Percentiles rank a stretch among this genome's conserved stretches.
phyloP scores from a whole-genome alignment of 2,113 vertebrate genomes.

The Nycticorax nycticorax region DNA sequence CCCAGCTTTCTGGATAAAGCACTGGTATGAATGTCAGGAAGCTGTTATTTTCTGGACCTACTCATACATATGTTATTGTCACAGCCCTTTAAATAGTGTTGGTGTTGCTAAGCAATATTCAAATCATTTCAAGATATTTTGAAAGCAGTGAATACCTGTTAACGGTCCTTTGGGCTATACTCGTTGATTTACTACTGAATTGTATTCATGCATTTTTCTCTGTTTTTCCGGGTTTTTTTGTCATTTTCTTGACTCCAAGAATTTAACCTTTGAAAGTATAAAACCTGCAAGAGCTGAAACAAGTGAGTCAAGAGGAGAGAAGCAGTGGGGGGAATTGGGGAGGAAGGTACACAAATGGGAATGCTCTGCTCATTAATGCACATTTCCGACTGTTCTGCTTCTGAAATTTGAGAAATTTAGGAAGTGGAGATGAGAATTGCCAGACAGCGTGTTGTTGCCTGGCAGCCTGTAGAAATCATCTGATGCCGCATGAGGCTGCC shows the following conservation, averaged over 20 bases:
- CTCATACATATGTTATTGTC: constrained; percentile 34
- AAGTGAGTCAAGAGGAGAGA: not conserved
- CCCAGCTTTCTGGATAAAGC: not conserved
- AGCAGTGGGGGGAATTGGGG: not conserved
- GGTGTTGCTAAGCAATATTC: constrained; percentile 65
- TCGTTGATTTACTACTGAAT: constrained; percentile 25
- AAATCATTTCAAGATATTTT: constrained; percentile 29
- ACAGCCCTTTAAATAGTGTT: constrained; percentile 41
- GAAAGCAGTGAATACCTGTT: constrained; percentile 42
- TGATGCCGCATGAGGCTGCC: not conserved
- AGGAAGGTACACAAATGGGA: not conserved
- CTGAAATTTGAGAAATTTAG: not conserved
- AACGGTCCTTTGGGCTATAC: not conserved
- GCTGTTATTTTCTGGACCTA: constrained; percentile 28
- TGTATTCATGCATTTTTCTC: not conserved
- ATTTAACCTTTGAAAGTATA: not conserved
- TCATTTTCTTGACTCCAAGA: not conserved
- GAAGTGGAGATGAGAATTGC: not conserved
- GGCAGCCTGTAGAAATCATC: not conserved
- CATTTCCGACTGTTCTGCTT: not conserved
- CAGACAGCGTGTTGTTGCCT: not conserved
- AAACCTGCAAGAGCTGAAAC: not conserved
- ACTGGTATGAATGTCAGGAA: not conserved
- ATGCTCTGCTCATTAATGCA: not conserved
- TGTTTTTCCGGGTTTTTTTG: not conserved